These are phyloP conservation scores for Fissipunctia ypsillon DNA, from an alignment of 2,888 invertebrate species.

Conservation along the genomic window DNA sequence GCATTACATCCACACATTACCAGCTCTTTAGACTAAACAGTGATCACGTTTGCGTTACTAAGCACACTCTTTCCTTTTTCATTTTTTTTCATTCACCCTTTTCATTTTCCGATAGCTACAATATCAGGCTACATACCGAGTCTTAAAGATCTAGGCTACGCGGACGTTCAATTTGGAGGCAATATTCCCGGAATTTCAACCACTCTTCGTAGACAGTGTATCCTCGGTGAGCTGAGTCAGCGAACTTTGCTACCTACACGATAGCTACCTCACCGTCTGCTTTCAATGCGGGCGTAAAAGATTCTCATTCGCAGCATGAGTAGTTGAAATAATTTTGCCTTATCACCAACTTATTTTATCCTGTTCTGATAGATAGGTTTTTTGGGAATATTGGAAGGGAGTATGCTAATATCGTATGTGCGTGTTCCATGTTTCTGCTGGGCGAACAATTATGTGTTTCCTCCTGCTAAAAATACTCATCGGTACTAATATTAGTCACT, in stretches of 20 bases:
- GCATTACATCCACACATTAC: too few relatives aligned
- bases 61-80: background rate
- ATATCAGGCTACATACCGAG: constrained; percentile 18
- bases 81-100: constrained; percentile 3
- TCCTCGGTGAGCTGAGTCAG: constrained; percentile 58
- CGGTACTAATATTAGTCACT: background rate
- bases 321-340: constrained; percentile 55
- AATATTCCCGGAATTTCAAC: constrained; percentile 49
- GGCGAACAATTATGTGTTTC: background rate
- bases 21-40: too few relatives aligned
- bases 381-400: background rate
- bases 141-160: constrained; percentile 28
- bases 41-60: background rate
- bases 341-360: constrained; percentile 47
- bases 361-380: constrained; percentile 17
- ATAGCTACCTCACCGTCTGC: constrained; percentile 45
- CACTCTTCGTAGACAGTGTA: constrained; percentile 32
- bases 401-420: constrained; percentile 1
- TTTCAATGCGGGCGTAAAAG: constrained; percentile 59
- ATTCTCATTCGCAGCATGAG: constrained; percentile 60
- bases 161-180: constrained; percentile 49
- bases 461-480: background rate
- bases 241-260: constrained; percentile 31
- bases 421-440: background rate
- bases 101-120: background rate